These are phyloP conservation scores for Cotesia vestalis DNA, from an alignment of 1,140 invertebrate genomes.

Conservation along the genomic window DNA sequence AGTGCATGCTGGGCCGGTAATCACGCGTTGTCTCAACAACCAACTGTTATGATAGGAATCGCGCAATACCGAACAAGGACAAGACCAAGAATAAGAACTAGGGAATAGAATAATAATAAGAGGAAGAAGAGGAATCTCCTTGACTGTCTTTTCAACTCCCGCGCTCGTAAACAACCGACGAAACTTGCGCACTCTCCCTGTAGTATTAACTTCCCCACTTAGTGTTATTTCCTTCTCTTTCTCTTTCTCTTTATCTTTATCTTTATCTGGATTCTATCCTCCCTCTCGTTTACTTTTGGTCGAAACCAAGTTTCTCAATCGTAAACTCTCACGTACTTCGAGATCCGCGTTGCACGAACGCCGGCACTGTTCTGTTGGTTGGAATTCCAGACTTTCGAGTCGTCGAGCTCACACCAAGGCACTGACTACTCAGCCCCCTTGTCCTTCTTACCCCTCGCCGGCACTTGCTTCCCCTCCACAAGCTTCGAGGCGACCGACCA, in stretches of 20 bases:
- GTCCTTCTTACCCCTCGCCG: slow-evolving; percentile 30
- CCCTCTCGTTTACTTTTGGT: no score
- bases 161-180: slow-evolving; percentile 3
- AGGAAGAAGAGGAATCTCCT: not conserved
- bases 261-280: no score
- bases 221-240: no score
- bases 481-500: slow-evolving; percentile 39
- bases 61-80: no score
- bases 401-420: slow-evolving; percentile 52
- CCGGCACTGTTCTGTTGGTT: slow-evolving; percentile 55
- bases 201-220: no score
- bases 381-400: slow-evolving; percentile 56
- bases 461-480: slow-evolving; percentile 18
- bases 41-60: no score
- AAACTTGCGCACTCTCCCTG: no score
- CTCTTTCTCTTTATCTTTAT: no score
- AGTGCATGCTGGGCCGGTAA: no score
- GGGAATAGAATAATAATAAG: not conserved
- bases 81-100: no score
- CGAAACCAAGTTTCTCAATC: no score
- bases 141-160: slow-evolving; percentile 1
- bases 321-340: not conserved
- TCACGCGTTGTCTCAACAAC: no score
- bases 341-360: slow-evolving; percentile 50
- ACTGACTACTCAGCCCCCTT: slow-evolving; percentile 27